Conservation (phyloP, 2,888 invertebrate species). For the Tinea semifulvella region DNA sequence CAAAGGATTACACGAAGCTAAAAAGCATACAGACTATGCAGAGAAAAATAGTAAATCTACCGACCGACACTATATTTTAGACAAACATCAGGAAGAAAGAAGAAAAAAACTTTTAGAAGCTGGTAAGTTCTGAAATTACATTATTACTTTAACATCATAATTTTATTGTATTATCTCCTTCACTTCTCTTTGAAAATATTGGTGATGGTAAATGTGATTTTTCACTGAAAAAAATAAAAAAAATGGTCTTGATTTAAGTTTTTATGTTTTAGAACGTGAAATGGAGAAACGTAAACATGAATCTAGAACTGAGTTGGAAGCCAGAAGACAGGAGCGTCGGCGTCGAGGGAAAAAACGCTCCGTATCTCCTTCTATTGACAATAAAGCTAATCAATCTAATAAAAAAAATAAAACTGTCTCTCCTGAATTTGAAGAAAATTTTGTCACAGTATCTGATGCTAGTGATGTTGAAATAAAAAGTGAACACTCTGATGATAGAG, state of each 20-base stretch:
- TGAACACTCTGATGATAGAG: conserved; percentile 51
- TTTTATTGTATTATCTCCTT: too few relatives aligned
- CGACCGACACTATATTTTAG: conserved; percentile 45
- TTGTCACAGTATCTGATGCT: conserved; percentile 59
- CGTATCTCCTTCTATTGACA: conserved; percentile 36
- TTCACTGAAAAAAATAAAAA: too few relatives aligned
- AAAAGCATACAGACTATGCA: conserved; percentile 48
- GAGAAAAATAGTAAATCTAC: conserved; percentile 52
- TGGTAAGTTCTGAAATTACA: conserved; percentile 44
- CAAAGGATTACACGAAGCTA: conserved; percentile 65
- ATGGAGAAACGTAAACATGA: conserved; percentile 81
- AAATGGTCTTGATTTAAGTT: too few relatives aligned
- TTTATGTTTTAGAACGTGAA: conserved; percentile 67
- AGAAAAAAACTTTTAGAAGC: conserved; percentile 76
- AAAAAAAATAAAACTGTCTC: conserved; percentile 48
- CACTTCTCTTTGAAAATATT: too few relatives aligned
- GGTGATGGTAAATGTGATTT: too few relatives aligned
- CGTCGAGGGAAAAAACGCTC: conserved; percentile 58
- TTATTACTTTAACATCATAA: background rate
- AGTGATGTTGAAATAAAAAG: conserved; percentile 59
- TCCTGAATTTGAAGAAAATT: conserved; percentile 45
- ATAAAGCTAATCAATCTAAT: conserved; percentile 32
- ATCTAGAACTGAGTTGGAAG: conserved; percentile 76
- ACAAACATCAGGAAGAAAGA: conserved; percentile 66
- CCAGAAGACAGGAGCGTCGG: conserved; percentile 71